Base-by-base conservation (phyloP, 2,113 vertebrate species). In the Arenaria interpres region DNA sequence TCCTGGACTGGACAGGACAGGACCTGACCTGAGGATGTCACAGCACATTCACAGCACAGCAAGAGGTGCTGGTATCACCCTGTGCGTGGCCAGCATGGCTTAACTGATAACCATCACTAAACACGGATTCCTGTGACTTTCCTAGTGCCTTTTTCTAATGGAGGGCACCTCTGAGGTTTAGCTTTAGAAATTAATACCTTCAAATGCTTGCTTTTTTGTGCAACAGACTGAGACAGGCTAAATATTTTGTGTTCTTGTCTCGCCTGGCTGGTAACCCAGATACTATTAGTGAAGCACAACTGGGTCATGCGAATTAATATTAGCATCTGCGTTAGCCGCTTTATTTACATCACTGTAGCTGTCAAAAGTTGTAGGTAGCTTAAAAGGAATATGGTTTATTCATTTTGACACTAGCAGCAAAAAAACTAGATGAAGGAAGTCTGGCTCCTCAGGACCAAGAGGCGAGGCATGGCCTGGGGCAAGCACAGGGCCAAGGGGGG, bases 311-410 rank as follows among this genome's bases (percentile, higher is more conserved):
- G 48, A 96, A 96, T 97, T 97, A 94, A 91, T 95, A 88, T 94
- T 86, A 96, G 82, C 85, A 94, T 95, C 92, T 94, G 92, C 5
- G 4, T 85, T 95, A 93, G 94, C 87, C 95, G 74, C 91, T 96
- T 96, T 97, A 95, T 97, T 98, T 97, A 95, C 93, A 96, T 87
- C 95, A 63, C 76, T 89, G 91, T 78, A 81, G 89, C 89, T 95
- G 96, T 95, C 96, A 97, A 21, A 89, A 90, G 80, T 45, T 87
- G 89, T 96, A 84, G 74, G 87, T 85, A 63, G 77, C 69, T 96
- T 51, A 7, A 78, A 85, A 84, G n/a, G n/a, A 90, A 69, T 91
- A 39, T 7, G 69, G 71, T 54, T 95, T 89, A 97, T 96, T 92
- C 51, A 20, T 63, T 81, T 68, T 94, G 97, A 96, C 96, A 92